phyloP scores from a whole-genome alignment of 1,140 invertebrate genomes.

The Drosophila bocki region DNA sequence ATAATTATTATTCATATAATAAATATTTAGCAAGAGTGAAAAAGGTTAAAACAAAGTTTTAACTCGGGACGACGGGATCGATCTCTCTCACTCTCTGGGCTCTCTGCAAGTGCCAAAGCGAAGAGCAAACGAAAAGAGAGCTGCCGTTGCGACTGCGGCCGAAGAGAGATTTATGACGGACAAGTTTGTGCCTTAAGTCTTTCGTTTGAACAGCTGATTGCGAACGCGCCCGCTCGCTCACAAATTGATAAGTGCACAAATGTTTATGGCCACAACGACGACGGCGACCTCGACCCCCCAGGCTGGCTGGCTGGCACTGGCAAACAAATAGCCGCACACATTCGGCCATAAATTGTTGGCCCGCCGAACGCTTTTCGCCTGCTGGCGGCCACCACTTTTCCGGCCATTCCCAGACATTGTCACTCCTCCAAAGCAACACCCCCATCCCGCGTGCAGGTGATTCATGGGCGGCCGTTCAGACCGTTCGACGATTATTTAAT shows the following conservation, averaged over 20 bases:
- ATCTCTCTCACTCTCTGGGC: no score
- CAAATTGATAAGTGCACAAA: conserved; percentile 77
- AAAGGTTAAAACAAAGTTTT: no score
- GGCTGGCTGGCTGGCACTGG: conserved; percentile 31
- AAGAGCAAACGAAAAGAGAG: conserved; percentile 35
- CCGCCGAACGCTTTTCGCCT: conserved; percentile 62
- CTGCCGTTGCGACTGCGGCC: conserved; percentile 16
- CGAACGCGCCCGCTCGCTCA: conserved; percentile 41
- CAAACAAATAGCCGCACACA: conserved; percentile 46
- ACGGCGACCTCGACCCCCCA: conserved; percentile 75
- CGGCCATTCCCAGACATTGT: conserved; percentile 54
- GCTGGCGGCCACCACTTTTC: conserved; percentile 30
- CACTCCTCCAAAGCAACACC: conserved; percentile 42
- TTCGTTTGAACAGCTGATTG: conserved; percentile 78
- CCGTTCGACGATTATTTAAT: conserved; percentile 70
- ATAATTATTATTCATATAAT: no score
- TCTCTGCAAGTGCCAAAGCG: conserved; percentile 2
- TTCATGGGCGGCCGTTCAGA: conserved; percentile 47
- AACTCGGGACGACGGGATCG: no score
- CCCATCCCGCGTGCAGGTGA: conserved; percentile 34
- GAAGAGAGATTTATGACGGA: conserved; percentile 77
- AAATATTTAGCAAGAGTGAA: no score
- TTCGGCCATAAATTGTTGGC: conserved; percentile 57
- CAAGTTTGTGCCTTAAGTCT: conserved; percentile 81
- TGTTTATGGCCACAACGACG: conserved; percentile 72